Evolutionary conservation across 1,140 invertebrate species (phyloP), one percentile per base, ranked within the genome.

Genomic region (Olivierus martensii): DNA sequence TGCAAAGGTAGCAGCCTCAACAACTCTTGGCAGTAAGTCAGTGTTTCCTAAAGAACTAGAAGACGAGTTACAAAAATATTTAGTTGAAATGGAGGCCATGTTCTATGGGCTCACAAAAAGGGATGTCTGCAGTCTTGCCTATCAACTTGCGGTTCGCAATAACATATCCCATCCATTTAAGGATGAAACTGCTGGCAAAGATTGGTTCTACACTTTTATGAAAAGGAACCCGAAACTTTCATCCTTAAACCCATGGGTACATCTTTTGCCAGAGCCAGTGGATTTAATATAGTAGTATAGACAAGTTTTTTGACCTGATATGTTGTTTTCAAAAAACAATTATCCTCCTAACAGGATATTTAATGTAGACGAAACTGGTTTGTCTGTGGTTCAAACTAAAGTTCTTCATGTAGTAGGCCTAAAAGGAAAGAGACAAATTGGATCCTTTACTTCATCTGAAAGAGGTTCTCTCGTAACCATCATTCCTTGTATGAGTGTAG

Each of bases 61-160:
- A 35, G 28, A 49, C 28, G 28, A 49, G 48, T 49, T 49, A 49
- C 48, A 37, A 49, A 49, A 36, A 49, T 49, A 38, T 49, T 49
- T 49, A 49, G 37, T 49, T 49, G 48, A 49, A 12, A 28, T 49
- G 48, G 48, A 49, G 15, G 34, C 48, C 36, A 37, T 49, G 48
- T 49, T 49, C 48, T 49, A 38, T 49, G 35, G n/a, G 34, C 48
- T 50, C 15, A 50, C 48, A 37, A 50, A 41, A 19, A 49, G 36
- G 48, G 37, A 38, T 49, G 48, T 49, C 37, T 49, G 36, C 48
- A 49, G 48, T 49, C 48, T 49, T 49, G 36, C 48, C 48, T 49
- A 49, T 49, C 48, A 49, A 49, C 48, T 49, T 49, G 36, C 37
- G n/a, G 17, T 17, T 49, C 17, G 12, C 37, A 49, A 49, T 49